Evolutionary conservation across 1,140 invertebrate genomes (phyloP).

Genomic region (Listronotus oregonensis): DNA sequence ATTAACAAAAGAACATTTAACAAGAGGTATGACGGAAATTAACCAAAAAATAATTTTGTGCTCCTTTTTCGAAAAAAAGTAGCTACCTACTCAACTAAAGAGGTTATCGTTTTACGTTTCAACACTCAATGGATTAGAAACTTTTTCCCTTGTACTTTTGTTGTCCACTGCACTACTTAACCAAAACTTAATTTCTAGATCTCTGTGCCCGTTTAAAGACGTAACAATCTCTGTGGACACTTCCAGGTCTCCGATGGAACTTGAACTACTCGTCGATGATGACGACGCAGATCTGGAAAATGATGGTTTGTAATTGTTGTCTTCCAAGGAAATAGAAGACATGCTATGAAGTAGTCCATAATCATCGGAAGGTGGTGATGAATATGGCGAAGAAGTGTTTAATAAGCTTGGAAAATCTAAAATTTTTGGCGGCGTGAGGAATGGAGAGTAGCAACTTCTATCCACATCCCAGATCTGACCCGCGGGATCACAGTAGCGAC

Average conservation of each 20-base stretch:
- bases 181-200: slow-evolving; percentile 79
- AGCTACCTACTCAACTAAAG: too few relatives aligned
- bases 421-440: slow-evolving; percentile 53
- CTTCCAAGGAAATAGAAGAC: slow-evolving; percentile 40
- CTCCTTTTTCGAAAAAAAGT: too few relatives aligned
- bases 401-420: slow-evolving; percentile 31
- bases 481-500: slow-evolving; percentile 77
- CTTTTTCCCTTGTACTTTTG: slow-evolving; percentile 21
- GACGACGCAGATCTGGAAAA: slow-evolving; percentile 28
- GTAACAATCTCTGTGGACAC: slow-evolving; percentile 80
- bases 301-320: slow-evolving; percentile 29
- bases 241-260: slow-evolving; percentile 60
- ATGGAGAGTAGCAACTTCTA: slow-evolving; percentile 60
- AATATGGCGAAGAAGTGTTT: not conserved
- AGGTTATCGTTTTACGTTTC: too few relatives aligned
- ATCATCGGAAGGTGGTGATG: slow-evolving; percentile 10
- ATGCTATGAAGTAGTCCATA: slow-evolving; percentile 34
- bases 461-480: slow-evolving; percentile 78
- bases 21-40: too few relatives aligned
- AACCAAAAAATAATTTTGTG: too few relatives aligned
- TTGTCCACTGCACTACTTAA: slow-evolving; percentile 27
- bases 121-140: not conserved
- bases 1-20: too few relatives aligned
- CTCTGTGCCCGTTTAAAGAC: slow-evolving; percentile 74
- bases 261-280: slow-evolving; percentile 44